Conservation (phyloP, 2,888 invertebrate genomes). For the Camponotus fellah region DNA sequence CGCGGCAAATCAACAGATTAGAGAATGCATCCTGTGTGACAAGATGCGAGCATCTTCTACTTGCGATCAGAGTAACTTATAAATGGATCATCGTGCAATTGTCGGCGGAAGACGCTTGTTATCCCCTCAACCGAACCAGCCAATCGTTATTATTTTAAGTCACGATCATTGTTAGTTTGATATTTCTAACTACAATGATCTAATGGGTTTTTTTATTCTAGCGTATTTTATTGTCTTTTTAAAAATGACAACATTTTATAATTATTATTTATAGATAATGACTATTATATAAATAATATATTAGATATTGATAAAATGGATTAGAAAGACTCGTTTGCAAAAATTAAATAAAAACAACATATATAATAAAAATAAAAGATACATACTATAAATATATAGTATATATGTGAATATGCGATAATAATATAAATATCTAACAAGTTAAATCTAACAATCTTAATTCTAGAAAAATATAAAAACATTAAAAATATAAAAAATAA, state of each 20-base stretch:
- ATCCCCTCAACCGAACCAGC: conserved; percentile 78
- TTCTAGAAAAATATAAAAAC: too few relatives aligned
- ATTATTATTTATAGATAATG: background rate
- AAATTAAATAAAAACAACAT: background rate
- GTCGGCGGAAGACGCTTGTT: conserved; percentile 85
- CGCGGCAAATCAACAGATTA: conserved; percentile 72
- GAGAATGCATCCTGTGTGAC: conserved; percentile 76
- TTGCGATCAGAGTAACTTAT: conserved; percentile 78
- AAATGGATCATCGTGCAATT: conserved; percentile 80
- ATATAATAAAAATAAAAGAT: background rate
- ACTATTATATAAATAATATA: background rate
- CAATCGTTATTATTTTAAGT: conserved; percentile 78
- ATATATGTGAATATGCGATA: background rate
- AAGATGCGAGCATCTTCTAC: conserved; percentile 77
- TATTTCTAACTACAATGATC: conserved; percentile 60
- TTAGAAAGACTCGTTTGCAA: background rate
- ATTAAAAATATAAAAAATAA: too few relatives aligned
- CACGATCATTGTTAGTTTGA: conserved; percentile 76
- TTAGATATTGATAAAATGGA: background rate
- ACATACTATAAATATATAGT: background rate
- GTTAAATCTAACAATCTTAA: too few relatives aligned
- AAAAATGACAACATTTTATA: background rate
- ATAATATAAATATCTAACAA: too few relatives aligned
- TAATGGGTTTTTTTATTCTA: conserved; percentile 48
- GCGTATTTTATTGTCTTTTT: conserved; percentile 36